A percentile compares a stretch with the other conserved stretches of the same genome.
Conservation (phyloP, 2,888 invertebrate species). For the Loripinus fragilis region DNA sequence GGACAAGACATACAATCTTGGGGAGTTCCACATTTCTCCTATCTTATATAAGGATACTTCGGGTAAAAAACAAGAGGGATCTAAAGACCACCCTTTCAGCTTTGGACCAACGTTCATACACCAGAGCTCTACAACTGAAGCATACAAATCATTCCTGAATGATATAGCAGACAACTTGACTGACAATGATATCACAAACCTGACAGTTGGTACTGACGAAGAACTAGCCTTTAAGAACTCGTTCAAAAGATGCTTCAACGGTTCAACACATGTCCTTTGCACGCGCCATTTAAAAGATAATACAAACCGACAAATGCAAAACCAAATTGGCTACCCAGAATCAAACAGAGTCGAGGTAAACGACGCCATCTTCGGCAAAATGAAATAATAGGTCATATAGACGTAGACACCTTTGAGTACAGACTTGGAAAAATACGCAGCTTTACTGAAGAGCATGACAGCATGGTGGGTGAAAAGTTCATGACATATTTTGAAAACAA, state of each 20-base stretch:
- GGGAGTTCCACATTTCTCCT: slow-evolving; percentile 37
- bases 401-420: neutral
- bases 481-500: slow-evolving; percentile 1
- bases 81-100: neutral
- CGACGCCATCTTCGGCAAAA: neutral
- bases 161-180: neutral
- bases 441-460: neutral
- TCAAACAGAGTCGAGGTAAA: neutral
- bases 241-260: neutral
- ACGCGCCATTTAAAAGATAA: neutral
- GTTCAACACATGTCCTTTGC: neutral
- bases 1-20: slow-evolving; percentile 43
- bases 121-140: neutral
- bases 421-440: neutral
- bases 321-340: neutral
- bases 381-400: neutral
- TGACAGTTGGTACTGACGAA: neutral
- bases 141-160: neutral
- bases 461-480: neutral
- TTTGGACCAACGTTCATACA: slow-evolving; percentile 15
- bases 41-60: slow-evolving; percentile 33
- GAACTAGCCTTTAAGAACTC: neutral
- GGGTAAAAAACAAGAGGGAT: neutral
- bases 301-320: neutral
- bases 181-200: neutral